phyloP scores from a whole-genome alignment of 2,113 vertebrate genomes.

The Grallaria varia region DNA sequence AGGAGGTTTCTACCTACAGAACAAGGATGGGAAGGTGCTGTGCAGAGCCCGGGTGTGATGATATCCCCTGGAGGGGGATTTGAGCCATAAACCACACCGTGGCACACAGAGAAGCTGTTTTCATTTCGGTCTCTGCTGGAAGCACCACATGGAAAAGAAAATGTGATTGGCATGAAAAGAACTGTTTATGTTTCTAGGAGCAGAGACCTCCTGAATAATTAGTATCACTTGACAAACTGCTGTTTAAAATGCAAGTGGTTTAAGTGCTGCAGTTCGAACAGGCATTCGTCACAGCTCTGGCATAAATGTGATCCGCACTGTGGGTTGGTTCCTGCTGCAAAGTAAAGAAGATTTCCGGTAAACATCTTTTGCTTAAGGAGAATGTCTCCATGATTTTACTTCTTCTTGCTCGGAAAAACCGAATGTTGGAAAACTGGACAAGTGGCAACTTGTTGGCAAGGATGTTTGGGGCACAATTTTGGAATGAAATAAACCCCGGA shows the following conservation, averaged over 20 bases:
- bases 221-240: slow-evolving; percentile 43
- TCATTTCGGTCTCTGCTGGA: slow-evolving; percentile 20
- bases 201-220: slow-evolving; percentile 53
- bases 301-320: accelerated
- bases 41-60: accelerated
- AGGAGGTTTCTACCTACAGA: not conserved
- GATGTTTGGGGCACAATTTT: not conserved
- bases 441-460: not conserved
- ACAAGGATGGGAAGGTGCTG: not conserved
- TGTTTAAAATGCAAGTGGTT: slow-evolving; percentile 57
- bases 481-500: not conserved
- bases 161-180: slow-evolving; percentile 28
- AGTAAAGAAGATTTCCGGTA: not conserved
- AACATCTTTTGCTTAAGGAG: not conserved
- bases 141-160: slow-evolving; percentile 24
- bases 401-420: not conserved
- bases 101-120: slow-evolving; percentile 6
- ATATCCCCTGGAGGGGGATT: not conserved
- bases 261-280: slow-evolving; percentile 25
- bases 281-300: slow-evolving; percentile 21
- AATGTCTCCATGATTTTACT: not conserved
- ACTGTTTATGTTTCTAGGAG: slow-evolving; percentile 43
- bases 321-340: not conserved
- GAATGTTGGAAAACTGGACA: not conserved
- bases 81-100: not conserved